Base-by-base conservation (phyloP, 2,113 vertebrate species). In the Silurus glanis region DNA sequence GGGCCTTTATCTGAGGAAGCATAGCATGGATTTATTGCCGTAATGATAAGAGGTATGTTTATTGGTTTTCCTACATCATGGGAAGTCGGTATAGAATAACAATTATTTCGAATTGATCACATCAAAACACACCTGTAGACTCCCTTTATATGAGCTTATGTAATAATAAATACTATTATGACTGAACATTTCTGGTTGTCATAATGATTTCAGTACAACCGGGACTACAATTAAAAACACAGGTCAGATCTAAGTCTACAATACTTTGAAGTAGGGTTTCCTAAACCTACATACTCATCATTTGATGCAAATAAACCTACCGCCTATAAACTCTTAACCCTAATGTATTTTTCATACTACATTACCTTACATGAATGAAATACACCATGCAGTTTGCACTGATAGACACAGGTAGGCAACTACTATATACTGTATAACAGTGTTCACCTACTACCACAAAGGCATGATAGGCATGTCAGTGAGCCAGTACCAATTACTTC, bases 1-100 rank as follows among this genome's bases (percentile, higher is more conserved):
- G 25, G 53, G 47, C 49, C 16, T 82, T 61, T 47, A 17, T 84
- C 59, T 76, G 25, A 84, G 37, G 37, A 79, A 81, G 8, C 66
- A 64, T 80, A 45, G 55, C 25, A 81, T 72, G 59, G 19, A 83
- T 58, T 13, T 53, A 80, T 17, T 62, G 81, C 12, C 25, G 47
- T 37, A 83, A 16, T 55, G 37, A 59, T 67, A 80, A 19, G 21
- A 2, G 13, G 4, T 81, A n/a, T 64, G 16, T 13, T 47, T 71
- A 7, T 37, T 14, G 49, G 25, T 71, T 49, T 6, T n/a, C 49
- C 6, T 55, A 69, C 14, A 56, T 61, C 56, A 81, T 37, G 17
- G 45, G 9, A 74, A 51, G 17, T 51, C 2, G 51, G 23, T 74
- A 10, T 8, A 21, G 71, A 51, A 21, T 23, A 23, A 47, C 51